Evolutionary conservation across 2,113 vertebrate genomes (phyloP).

Genomic region (Oxyruncus cristatus): DNA sequence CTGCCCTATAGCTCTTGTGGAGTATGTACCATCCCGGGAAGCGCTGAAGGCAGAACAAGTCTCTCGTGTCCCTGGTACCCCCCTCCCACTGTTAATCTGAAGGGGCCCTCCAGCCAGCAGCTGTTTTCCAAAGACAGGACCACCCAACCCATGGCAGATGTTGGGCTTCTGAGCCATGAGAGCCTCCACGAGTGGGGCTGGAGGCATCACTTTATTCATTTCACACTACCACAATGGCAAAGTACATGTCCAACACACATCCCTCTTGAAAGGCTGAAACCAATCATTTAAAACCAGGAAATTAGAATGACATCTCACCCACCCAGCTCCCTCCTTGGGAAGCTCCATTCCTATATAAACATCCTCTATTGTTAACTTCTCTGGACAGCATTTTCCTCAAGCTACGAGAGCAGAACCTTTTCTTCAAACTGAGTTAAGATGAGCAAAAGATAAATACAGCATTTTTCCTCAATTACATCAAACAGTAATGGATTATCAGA

Average conservation of each 20-base stretch:
- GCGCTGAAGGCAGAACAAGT: background rate
- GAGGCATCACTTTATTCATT: background rate
- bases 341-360: background rate
- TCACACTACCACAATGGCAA: background rate
- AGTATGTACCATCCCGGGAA: rapidly evolving
- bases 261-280: background rate
- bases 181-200: rapidly evolving
- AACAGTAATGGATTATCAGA: background rate
- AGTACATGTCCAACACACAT: background rate
- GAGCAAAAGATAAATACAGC: slow-evolving; percentile 1
- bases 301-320: background rate
- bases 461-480: background rate
- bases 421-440: background rate
- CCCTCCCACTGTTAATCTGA: background rate
- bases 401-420: background rate
- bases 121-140: background rate
- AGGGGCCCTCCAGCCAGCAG: background rate
- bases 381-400: background rate
- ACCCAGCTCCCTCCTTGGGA: background rate
- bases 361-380: background rate
- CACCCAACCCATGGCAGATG: background rate
- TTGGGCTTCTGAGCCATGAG: background rate
- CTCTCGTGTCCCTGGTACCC: background rate
- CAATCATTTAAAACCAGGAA: background rate
- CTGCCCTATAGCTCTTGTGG: background rate